Percentiles rank a stretch among this genome's conserved stretches.
Conservation (phyloP, 1,140 invertebrate species). For the Bombus haemorrhoidalis region DNA sequence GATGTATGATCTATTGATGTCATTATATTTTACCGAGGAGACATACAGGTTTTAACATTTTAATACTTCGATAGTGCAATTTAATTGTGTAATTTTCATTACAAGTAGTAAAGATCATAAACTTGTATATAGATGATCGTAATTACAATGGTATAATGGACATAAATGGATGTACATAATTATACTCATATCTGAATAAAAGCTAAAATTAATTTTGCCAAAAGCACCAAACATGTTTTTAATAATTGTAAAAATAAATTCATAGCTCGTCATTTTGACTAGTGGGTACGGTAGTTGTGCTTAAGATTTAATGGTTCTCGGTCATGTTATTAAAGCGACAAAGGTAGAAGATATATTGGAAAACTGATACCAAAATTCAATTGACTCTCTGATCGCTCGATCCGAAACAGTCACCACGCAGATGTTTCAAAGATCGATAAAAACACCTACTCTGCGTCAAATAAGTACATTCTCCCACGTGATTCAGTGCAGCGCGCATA, state of each 20-base stretch:
- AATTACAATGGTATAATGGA: too few relatives aligned
- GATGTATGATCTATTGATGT: too few relatives aligned
- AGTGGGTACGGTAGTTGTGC: not conserved
- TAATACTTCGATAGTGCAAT: too few relatives aligned
- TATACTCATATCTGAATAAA: too few relatives aligned
- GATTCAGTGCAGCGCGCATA: constrained; percentile 23
- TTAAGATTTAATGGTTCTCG: not conserved
- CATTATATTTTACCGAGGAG: too few relatives aligned
- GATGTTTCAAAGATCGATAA: constrained; percentile 16
- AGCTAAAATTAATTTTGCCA: not conserved
- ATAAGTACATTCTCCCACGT: constrained; percentile 37
- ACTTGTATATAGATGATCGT: too few relatives aligned
- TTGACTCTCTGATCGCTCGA: not conserved
- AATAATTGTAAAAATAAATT: not conserved
- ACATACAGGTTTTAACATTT: too few relatives aligned
- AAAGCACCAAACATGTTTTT: not conserved
- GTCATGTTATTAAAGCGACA: too few relatives aligned
- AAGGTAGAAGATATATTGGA: not conserved
- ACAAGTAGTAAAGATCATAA: too few relatives aligned
- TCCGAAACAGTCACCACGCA: not conserved
- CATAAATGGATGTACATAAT: too few relatives aligned
- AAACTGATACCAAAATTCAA: not conserved
- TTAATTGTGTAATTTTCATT: too few relatives aligned
- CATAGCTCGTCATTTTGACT: not conserved
- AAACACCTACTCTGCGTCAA: constrained; percentile 27